Evolutionary conservation across 2,888 invertebrate genomes (phyloP).

Genomic region (Eledona agricola): DNA sequence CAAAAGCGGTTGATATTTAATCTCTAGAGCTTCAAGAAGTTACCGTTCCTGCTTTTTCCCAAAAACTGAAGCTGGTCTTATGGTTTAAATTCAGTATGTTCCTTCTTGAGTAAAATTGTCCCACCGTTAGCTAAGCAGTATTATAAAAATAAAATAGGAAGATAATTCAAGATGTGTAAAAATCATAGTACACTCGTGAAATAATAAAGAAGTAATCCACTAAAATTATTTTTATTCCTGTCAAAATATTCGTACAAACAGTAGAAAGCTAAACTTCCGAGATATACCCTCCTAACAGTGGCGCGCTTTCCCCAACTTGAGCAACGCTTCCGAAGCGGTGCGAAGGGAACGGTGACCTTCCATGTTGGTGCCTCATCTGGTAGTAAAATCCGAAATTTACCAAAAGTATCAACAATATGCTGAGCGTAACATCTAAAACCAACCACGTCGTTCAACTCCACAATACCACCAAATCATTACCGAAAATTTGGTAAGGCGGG

Average conservation of each 20-base stretch:
- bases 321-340: slow-evolving; percentile 42
- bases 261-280: too few species aligned
- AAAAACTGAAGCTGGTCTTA: too few species aligned
- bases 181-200: slow-evolving; percentile 58
- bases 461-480: slow-evolving; percentile 60
- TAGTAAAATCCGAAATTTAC: slow-evolving; percentile 65
- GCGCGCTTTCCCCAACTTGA: slow-evolving; percentile 14
- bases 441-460: slow-evolving; percentile 29
- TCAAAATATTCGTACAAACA: too few species aligned
- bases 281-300: slow-evolving; percentile 1
- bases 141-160: too few species aligned
- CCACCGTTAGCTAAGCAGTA: too few species aligned
- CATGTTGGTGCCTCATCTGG: slow-evolving; percentile 67
- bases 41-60: too few species aligned
- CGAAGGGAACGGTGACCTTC: slow-evolving; percentile 72
- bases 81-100: too few species aligned
- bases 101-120: too few species aligned
- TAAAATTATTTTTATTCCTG: slow-evolving; percentile 2
- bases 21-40: too few species aligned
- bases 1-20: too few species aligned
- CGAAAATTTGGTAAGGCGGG: slow-evolving; percentile 69
- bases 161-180: slow-evolving; percentile 62
- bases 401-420: slow-evolving; percentile 67
- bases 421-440: slow-evolving; percentile 68
- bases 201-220: slow-evolving; percentile 50